Percentiles rank a stretch among this genome's conserved stretches.
phyloP scores from a whole-genome alignment of 2,888 invertebrate species.

The Caenorhabditis virilis region DNA sequence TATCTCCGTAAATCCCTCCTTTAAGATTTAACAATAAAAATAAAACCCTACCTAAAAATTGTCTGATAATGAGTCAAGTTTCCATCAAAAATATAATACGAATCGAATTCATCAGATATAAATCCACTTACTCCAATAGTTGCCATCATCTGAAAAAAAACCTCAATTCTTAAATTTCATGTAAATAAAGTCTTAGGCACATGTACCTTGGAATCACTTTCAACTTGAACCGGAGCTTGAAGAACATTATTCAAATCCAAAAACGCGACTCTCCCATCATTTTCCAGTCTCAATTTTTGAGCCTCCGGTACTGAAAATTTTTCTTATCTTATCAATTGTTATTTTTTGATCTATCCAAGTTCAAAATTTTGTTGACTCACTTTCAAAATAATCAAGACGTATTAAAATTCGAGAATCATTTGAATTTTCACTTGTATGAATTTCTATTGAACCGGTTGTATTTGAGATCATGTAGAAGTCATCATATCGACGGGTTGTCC shows the following conservation, averaged over 20 bases:
- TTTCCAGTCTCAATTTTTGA: background rate
- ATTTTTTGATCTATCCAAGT: background rate
- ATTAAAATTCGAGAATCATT: background rate
- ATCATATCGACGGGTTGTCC: background rate
- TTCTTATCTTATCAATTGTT: background rate
- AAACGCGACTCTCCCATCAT: background rate
- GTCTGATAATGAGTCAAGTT: background rate
- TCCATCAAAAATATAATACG: conserved; percentile 22
- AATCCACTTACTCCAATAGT: conserved; percentile 12
- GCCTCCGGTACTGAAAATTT: background rate
- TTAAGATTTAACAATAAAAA: too few relatives aligned
- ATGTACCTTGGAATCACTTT: too few relatives aligned
- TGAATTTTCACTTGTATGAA: background rate
- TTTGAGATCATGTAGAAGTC: background rate
- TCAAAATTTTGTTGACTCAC: background rate
- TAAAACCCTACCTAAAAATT: background rate
- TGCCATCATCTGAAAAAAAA: conserved; percentile 12
- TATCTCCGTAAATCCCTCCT: too few relatives aligned
- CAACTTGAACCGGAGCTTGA: background rate
- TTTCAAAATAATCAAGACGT: background rate
- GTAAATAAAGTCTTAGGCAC: too few relatives aligned
- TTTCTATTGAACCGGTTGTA: background rate
- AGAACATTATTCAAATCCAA: background rate
- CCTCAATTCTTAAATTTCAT: too few relatives aligned
- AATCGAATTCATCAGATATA: conserved; percentile 8